Conservation (phyloP, 2,797 vertebrate species). For the Pristis pectinata region DNA sequence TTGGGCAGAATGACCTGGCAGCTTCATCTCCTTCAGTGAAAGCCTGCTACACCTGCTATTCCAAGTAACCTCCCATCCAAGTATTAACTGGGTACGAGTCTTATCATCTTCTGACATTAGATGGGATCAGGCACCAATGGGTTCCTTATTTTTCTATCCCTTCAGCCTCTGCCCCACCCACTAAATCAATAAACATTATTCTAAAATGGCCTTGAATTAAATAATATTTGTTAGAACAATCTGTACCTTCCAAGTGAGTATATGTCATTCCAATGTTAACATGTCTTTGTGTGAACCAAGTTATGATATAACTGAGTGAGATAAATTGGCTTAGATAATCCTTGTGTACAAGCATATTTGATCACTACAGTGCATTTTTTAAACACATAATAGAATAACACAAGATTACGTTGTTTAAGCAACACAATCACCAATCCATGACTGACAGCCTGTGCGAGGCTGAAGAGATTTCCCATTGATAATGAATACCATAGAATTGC, state of each 20-base stretch:
- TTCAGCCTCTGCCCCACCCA: not conserved
- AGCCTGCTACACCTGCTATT: no score
- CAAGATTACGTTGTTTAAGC: not conserved
- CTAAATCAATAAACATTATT: not conserved
- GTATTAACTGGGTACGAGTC: no score
- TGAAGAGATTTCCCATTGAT: not conserved
- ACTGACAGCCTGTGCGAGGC: not conserved
- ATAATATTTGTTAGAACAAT: not conserved
- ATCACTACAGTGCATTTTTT: not conserved
- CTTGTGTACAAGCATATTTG: not conserved
- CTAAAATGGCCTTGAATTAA: not conserved
- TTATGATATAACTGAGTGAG: conserved; percentile 14
- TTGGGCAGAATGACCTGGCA: no score
- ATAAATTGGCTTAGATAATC: not conserved
- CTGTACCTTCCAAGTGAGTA: not conserved
- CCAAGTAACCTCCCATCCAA: no score
- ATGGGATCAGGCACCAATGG: no score
- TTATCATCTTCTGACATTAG: no score
- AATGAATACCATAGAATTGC: not conserved
- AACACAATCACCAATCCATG: not conserved
- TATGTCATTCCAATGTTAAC: conserved; percentile 15
- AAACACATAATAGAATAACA: not conserved
- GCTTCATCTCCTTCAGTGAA: no score
- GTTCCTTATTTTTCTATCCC: no score
- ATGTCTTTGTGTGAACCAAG: not conserved